A percentile compares a stretch with the other conserved stretches of the same genome.
Conservation (phyloP, 2,888 invertebrate genomes). For the Calephelis perditalis region DNA sequence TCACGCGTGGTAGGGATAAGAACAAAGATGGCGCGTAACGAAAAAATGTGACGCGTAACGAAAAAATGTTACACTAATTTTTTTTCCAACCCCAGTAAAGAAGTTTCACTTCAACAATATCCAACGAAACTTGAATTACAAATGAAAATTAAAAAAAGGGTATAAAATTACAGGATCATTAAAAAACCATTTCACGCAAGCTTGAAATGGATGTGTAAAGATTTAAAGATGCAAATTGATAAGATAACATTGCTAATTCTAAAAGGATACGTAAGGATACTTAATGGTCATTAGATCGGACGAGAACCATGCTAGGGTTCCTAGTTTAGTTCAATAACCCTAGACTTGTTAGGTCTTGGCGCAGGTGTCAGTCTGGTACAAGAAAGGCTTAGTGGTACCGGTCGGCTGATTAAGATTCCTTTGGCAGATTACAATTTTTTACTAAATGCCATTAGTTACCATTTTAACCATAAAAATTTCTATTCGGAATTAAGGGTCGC, state of each 20-base stretch:
- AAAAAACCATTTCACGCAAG: constrained; percentile 5
- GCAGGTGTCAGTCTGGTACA: constrained; percentile 27
- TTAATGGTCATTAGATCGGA: neutral
- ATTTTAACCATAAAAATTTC: neutral
- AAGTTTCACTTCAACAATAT: too few species aligned
- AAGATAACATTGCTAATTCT: neutral
- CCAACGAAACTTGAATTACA: too few species aligned
- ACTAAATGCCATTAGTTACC: constrained; percentile 6
- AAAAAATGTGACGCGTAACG: too few species aligned
- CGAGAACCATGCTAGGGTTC: constrained; percentile 12
- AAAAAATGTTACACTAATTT: too few species aligned
- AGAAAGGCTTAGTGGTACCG: constrained; percentile 3
- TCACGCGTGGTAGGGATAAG: too few species aligned
- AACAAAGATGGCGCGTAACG: too few species aligned
- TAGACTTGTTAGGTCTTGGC: constrained; percentile 26
- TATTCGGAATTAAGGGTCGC: constrained; percentile 1
- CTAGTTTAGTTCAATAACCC: constrained; percentile 25
- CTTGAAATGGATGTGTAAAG: neutral
- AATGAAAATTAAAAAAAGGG: too few species aligned
- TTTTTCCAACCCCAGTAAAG: too few species aligned
- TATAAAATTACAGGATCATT: neutral
- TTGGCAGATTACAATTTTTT: neutral
- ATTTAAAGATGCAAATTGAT: constrained; percentile 4
- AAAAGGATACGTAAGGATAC: constrained; percentile 8
- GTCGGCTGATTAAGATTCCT: constrained; percentile 10